Base-by-base conservation (phyloP, 2,113 vertebrate genomes). In the Nematolebias whitei region DNA sequence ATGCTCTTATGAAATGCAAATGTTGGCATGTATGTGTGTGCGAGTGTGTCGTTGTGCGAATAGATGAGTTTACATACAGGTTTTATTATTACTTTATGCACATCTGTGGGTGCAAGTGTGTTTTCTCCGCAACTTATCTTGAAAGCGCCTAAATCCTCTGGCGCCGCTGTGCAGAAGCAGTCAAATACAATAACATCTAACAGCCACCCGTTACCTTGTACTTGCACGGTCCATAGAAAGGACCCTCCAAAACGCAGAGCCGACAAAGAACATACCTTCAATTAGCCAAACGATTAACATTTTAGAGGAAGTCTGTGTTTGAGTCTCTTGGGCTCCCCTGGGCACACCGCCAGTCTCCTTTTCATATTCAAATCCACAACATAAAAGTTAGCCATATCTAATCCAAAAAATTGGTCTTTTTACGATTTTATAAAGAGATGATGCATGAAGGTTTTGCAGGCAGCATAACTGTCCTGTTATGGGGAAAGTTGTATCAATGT, bases 221-320 rank as follows among this genome's bases (percentile, higher is more conserved):
- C 81, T 82, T 71, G 20, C 69, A 73, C 59, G 32, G 86, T 61
- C 88, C 86, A 83, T 74, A 80, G 85, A 89, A 86, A 77, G 62
- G 80, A 85, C 86, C 78, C 86, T 86, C 83, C 77, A 76, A 87
- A 91, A 89, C 72, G 57, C 70, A 32, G 68, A 70, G 83, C 82
- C 56, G 61, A 89, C 88, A 89, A 88, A 91, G 86, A 90, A 88
- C 88, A 90, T 85, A 87, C 86, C 88, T 88, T 90, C 87, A 89
- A 91, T 89, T 89, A 91, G 86, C 79, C 71, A 56, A 79, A 82
- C 77, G 64, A 90, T 91, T 91, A 91, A 85, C 90, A 91, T 91
- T 90, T 90, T 88, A 90, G 85, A 91, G 88, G 82, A 85, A 89
- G 87, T 87, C 88, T 80, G 74, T 87, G 82, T 88, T 88, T 87